phyloP scores from a whole-genome alignment of 2,888 invertebrate genomes.

The Ephialtes manifestator region DNA sequence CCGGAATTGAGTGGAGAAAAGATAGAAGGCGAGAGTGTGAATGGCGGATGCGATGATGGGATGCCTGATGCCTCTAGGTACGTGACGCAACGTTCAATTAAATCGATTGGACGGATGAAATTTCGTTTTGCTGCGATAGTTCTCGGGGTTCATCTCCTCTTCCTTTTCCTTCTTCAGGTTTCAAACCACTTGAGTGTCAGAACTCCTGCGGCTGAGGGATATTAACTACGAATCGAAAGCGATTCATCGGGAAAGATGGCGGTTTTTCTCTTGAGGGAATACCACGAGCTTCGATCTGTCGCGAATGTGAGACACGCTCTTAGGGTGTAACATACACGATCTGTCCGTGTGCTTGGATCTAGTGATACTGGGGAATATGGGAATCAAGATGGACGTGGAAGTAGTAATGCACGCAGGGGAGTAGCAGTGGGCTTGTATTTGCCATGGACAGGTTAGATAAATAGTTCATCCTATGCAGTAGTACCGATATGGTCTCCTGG shows the following conservation, averaged over 20 bases:
- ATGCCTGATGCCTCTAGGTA: conserved; percentile 55
- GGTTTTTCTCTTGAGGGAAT: conserved; percentile 70
- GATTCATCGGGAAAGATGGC: conserved; percentile 25
- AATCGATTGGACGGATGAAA: conserved; percentile 79
- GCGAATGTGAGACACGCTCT: conserved; percentile 53
- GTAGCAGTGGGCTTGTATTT: neutral
- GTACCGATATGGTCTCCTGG: neutral
- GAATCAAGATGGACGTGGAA: neutral
- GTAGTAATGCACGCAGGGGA: neutral
- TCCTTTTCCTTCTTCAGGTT: conserved; percentile 24
- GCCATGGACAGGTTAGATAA: neutral
- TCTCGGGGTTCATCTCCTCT: conserved; percentile 7
- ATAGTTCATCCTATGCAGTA: neutral
- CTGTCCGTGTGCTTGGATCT: neutral
- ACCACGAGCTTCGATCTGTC: conserved; percentile 75
- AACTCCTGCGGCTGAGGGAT: conserved; percentile 30
- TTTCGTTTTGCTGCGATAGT: conserved; percentile 72
- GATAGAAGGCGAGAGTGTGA: conserved; percentile 21
- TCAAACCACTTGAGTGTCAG: conserved; percentile 43
- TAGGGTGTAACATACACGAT: neutral
- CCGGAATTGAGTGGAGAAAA: neutral
- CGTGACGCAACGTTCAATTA: conserved; percentile 80
- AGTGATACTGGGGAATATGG: neutral
- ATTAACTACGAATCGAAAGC: conserved; percentile 16
- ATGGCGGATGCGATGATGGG: conserved; percentile 3